Base-by-base conservation (phyloP, 2,888 invertebrate genomes). In the Hemaris fuciformis region DNA sequence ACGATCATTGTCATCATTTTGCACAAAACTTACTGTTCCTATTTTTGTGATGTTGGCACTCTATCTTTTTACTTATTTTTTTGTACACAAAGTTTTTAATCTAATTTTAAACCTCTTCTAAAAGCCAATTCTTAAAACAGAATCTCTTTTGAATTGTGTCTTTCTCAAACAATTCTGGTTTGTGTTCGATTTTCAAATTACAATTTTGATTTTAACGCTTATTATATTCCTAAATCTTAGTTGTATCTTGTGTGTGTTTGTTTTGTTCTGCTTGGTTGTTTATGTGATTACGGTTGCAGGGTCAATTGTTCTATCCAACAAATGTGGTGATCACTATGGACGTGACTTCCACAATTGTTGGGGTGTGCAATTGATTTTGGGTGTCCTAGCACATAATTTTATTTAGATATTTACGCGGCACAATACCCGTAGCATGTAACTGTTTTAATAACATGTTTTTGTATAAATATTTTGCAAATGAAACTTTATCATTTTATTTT, bases 251-350 rank as follows among this genome's bases (percentile, higher is more conserved):
- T 82, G 84, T 78, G 25, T 53, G 15, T 53, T 27, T 53, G 27
- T 53, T 53, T 27, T 53, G 18, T 80, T 74, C 84, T 84, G 90
- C 85, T 89, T 87, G 84, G 85, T 84, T 78, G 80, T 79, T 80
- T 71, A 77, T 79, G 83, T 81, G 71, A 62, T 78, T 87, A 82
- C 87, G 85, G 87, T 87, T 72, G 89, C 88, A 84, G 91, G 87
- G 83, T 91, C 92, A 88, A 85, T 87, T 83, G 66, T 76, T 86
- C 75, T 88, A 89, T 90, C 90, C 84, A 91, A 88, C 89, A 85
- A 85, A 84, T 64, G 68, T 66, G 22, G 65, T 62, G 63, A 74
- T 76, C 73, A 76, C 22, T 61, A 27, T 48, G 53, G 1, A 13
- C 2, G 56, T 81, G 78, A 74, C 69, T 59, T 69, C 59, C 63